A percentile compares a stretch with the other conserved stretches of the same genome.
These are phyloP conservation scores for Hirtodrosophila trivittata DNA, from an alignment of 2,888 invertebrate genomes.

Conservation along the genomic window DNA sequence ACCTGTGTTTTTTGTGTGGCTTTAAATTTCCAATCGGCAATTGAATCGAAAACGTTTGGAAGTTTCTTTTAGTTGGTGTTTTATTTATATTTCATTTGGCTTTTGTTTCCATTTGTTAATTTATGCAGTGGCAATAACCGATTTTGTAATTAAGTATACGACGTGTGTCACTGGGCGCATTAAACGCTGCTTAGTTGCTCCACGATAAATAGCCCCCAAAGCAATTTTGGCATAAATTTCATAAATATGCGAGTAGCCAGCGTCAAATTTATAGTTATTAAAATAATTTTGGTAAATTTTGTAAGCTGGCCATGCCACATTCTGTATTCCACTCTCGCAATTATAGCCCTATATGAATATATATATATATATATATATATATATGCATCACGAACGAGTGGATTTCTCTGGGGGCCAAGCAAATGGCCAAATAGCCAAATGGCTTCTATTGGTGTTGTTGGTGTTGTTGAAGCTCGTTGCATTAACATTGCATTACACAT, in stretches of 20 bases:
- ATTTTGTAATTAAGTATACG: conserved; percentile 45
- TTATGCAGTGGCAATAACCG: conserved; percentile 2
- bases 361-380: neutral
- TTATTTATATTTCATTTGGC: neutral
- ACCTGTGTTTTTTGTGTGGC: no score
- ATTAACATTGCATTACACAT: conserved; percentile 62
- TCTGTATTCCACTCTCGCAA: neutral
- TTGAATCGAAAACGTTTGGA: neutral
- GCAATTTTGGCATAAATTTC: conserved; percentile 36
- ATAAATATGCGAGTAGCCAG: conserved; percentile 12
- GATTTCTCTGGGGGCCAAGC: conserved; percentile 17
- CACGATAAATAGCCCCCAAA: conserved; percentile 17
- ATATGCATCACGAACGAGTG: neutral
- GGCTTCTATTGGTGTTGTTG: conserved; percentile 5
- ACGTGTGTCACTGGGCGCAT: conserved; percentile 18
- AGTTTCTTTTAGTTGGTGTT: no score
- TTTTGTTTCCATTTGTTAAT: conserved; percentile 1
- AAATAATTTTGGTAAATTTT: conserved; percentile 32
- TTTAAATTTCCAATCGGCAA: conserved; percentile 1
- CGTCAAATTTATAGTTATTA: conserved; percentile 33
- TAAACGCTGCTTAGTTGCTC: conserved; percentile 4
- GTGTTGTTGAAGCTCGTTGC: conserved; percentile 37
- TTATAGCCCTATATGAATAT: neutral
- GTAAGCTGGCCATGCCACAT: conserved; percentile 1
- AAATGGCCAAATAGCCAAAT: conserved; percentile 8